Conservation (phyloP, 1,140 invertebrate species). For the Protaetia brevitarsis region DNA sequence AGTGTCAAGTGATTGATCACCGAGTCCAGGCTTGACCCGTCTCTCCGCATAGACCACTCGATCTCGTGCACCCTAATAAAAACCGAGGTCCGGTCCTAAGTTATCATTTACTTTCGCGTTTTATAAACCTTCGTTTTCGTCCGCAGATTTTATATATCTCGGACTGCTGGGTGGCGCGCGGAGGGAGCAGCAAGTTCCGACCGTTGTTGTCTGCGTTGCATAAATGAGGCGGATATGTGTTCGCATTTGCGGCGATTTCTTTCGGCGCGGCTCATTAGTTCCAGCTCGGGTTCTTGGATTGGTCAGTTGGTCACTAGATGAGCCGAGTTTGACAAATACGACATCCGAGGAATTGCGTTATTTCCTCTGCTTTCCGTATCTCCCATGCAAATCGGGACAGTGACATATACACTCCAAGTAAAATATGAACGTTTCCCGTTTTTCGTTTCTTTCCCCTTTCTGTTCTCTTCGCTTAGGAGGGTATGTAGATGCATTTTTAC, state of each 20-base stretch:
- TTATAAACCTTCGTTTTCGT: constrained; percentile 40
- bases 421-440: neutral
- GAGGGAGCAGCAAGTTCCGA: too few relatives aligned
- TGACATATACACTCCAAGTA: neutral
- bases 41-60: neutral
- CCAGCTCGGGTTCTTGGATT: constrained; percentile 28
- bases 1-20: constrained; percentile 48
- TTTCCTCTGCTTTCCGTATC: neutral
- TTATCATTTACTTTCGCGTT: constrained; percentile 42
- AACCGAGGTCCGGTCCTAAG: constrained; percentile 33
- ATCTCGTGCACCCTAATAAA: constrained; percentile 38
- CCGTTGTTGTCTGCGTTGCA: constrained; percentile 40
- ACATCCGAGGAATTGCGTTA: neutral
- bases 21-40: constrained; percentile 36
- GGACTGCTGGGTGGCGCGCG: too few relatives aligned
- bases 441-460: neutral
- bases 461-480: too few relatives aligned
- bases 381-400: neutral
- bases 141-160: constrained; percentile 27
- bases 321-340: constrained; percentile 43
- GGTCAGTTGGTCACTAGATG: constrained; percentile 47
- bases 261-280: constrained; percentile 41
- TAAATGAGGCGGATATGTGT: constrained; percentile 46
- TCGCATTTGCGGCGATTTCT: constrained; percentile 47
- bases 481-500: too few relatives aligned